Percentiles rank a stretch among this genome's conserved stretches.
These are phyloP conservation scores for Mungos mungo DNA, from an alignment of 2,113 vertebrate species.

Conservation along the genomic window DNA sequence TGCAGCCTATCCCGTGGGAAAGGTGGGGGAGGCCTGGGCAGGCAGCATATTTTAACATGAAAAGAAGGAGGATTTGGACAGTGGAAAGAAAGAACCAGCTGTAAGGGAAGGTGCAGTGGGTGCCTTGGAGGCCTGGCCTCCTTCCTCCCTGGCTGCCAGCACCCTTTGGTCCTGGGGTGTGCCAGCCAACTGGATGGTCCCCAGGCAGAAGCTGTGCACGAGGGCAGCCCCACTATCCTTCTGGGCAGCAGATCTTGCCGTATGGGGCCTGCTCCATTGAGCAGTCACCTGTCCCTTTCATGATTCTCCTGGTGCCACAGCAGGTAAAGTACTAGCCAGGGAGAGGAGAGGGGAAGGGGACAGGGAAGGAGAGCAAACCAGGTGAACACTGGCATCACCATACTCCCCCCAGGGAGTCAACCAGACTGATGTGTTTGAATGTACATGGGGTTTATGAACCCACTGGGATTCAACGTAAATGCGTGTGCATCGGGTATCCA, in stretches of 20 bases:
- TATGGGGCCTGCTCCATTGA: neutral
- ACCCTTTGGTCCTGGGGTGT: neutral
- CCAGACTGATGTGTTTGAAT: neutral
- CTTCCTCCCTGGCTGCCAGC: neutral
- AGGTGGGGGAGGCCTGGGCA: neutral
- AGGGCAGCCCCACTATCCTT: neutral
- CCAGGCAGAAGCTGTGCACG: neutral
- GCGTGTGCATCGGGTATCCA: neutral
- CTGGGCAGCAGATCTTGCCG: neutral
- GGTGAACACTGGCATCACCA: neutral
- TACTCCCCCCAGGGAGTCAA: neutral
- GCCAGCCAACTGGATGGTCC: neutral
- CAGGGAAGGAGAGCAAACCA: neutral
- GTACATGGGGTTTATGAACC: neutral
- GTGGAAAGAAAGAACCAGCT: neutral
- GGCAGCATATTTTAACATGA: neutral
- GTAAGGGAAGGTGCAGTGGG: neutral
- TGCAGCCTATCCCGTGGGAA: neutral
- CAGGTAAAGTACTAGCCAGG: too few relatives aligned
- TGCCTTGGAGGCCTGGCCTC: neutral
- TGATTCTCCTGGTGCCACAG: neutral
- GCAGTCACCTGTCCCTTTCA: neutral
- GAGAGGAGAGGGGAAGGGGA: neutral
- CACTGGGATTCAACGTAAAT: neutral
- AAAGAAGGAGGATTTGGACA: neutral